These are phyloP conservation scores for Lateolabrax maculatus DNA, from an alignment of 2,797 vertebrate genomes.

Conservation along the genomic window DNA sequence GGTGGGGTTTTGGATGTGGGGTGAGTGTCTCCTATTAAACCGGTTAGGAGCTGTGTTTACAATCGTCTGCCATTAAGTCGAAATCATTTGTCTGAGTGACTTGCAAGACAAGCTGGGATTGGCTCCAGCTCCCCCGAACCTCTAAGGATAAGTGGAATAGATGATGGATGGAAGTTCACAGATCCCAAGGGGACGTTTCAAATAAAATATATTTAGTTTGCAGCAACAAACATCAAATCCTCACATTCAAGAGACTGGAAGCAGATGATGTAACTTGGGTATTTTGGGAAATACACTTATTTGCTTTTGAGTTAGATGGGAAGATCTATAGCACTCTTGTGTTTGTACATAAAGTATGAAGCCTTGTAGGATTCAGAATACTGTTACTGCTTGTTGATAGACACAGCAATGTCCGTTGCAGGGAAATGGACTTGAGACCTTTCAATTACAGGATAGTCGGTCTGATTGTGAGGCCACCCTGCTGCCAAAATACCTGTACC, in stretches of 20 bases:
- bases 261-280: neutral
- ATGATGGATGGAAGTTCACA: too few relatives aligned
- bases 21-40: neutral
- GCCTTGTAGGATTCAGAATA: too few relatives aligned
- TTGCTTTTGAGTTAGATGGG: neutral
- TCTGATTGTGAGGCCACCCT: neutral
- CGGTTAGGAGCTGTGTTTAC: neutral
- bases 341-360: neutral
- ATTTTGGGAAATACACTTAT: neutral
- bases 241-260: neutral
- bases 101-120: neutral
- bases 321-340: neutral
- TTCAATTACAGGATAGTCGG: neutral
- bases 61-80: neutral
- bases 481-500: neutral
- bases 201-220: neutral
- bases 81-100: neutral
- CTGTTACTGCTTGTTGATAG: too few relatives aligned
- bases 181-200: neutral
- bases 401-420: neutral
- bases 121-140: too few relatives aligned
- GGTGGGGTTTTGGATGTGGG: neutral
- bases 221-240: neutral
- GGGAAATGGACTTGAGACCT: neutral
- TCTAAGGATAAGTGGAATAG: too few relatives aligned